Conservation (phyloP, 2,888 invertebrate species). For the Lepetodrilus schrolli region DNA sequence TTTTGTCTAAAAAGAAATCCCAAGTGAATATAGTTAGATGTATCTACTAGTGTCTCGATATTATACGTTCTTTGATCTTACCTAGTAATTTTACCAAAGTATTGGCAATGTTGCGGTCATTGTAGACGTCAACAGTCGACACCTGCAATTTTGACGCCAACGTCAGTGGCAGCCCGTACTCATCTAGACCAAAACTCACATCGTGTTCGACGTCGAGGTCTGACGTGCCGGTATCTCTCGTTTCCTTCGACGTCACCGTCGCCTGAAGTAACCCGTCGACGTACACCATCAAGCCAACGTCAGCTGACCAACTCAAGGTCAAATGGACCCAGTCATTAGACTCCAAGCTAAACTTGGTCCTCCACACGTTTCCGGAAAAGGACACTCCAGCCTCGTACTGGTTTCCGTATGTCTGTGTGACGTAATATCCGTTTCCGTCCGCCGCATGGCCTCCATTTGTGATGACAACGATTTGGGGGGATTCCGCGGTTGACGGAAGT, state of each 20-base stretch:
- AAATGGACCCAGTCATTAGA: conserved; percentile 50
- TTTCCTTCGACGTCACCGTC: conserved; percentile 14
- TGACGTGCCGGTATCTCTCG: conserved; percentile 37
- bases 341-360: conserved; percentile 50
- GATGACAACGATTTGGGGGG: conserved; percentile 53
- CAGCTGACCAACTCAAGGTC: conserved; percentile 47
- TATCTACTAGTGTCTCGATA: no score
- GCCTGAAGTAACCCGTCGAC: conserved; percentile 56
- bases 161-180: conserved; percentile 42
- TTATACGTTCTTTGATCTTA: conserved; percentile 18
- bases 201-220: conserved; percentile 31
- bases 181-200: conserved; percentile 47
- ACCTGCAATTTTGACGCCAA: conserved; percentile 45
- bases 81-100: conserved; percentile 15
- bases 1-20: no score
- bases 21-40: no score
- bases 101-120: conserved; percentile 22
- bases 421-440: conserved; percentile 66
- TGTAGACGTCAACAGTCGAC: conserved; percentile 39
- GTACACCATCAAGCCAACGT: conserved; percentile 50
- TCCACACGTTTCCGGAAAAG: conserved; percentile 52
- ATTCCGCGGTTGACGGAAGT: conserved; percentile 37
- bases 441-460: conserved; percentile 66
- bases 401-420: conserved; percentile 60
- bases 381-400: conserved; percentile 69